Conservation (phyloP, 2,113 vertebrate genomes). For the Barnardius zonarius region DNA sequence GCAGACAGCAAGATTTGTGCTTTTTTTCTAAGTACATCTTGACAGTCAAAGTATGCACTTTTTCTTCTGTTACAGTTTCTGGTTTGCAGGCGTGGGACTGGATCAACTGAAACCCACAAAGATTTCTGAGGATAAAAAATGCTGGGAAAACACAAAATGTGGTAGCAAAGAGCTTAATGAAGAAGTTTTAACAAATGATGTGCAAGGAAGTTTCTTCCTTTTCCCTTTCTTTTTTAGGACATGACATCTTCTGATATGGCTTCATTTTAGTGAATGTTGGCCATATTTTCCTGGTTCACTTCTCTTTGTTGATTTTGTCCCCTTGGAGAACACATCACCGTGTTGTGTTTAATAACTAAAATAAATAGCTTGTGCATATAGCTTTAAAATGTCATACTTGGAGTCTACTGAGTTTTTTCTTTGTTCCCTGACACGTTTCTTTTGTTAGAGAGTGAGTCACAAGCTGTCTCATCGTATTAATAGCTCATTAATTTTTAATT, state of each 20-base stretch:
- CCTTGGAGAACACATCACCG: background rate
- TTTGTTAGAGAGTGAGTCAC: constrained; percentile 47
- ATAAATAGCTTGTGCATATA: background rate
- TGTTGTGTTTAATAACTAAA: background rate
- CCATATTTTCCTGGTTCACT: background rate
- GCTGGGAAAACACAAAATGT: background rate
- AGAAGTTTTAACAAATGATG: background rate
- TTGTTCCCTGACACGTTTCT: background rate
- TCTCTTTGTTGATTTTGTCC: background rate
- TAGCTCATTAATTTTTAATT: constrained; percentile 54
- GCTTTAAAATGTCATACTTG: constrained; percentile 7
- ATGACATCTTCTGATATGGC: background rate
- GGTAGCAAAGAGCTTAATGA: background rate
- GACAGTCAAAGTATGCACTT: background rate
- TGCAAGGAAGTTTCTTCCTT: background rate
- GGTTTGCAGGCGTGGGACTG: background rate
- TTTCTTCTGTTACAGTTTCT: background rate
- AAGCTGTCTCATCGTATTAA: constrained; percentile 47
- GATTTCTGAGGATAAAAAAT: background rate
- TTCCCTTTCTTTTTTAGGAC: background rate
- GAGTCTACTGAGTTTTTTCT: background rate
- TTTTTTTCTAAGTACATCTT: background rate
- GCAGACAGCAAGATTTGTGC: background rate
- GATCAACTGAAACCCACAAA: background rate
- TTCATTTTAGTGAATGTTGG: background rate